These are phyloP conservation scores for Priapulus caudatus DNA, from an alignment of 2,888 invertebrate genomes.

Conservation along the genomic window DNA sequence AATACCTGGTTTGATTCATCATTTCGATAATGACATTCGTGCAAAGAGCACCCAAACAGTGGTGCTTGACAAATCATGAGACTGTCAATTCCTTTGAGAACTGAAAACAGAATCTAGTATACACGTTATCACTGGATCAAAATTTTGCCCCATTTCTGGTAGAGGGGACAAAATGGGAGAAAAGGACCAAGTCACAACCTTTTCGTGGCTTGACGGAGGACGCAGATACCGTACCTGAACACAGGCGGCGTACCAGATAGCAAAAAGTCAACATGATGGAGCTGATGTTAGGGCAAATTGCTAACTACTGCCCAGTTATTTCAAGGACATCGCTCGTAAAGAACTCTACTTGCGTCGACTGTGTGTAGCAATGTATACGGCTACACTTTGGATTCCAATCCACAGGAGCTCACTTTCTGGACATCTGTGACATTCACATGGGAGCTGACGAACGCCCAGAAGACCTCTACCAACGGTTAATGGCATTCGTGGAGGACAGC, in stretches of 20 bases:
- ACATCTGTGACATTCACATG: conserved; percentile 16
- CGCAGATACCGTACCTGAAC: not conserved
- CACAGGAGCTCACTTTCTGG: conserved; percentile 22
- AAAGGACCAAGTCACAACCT: conserved; percentile 8
- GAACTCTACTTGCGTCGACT: conserved; percentile 5
- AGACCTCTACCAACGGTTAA: conserved; percentile 18
- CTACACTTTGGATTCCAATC: conserved; percentile 24
- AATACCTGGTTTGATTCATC: too few relatives aligned
- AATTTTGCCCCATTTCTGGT: conserved; percentile 14
- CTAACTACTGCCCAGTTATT: not conserved
- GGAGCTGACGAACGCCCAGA: conserved; percentile 18
- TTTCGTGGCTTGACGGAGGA: conserved; percentile 11
- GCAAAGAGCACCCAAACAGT: conserved; percentile 11
- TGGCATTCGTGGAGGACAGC: conserved; percentile 20
- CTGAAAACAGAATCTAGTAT: conserved; percentile 14
- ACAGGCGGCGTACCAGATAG: not conserved
- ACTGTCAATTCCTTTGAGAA: conserved; percentile 15
- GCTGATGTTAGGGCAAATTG: conserved; percentile 11
- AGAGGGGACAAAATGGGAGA: conserved; percentile 9
- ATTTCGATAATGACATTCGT: too few relatives aligned
- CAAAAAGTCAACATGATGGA: conserved; percentile 13
- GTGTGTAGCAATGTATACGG: conserved; percentile 17
- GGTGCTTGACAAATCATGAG: conserved; percentile 14
- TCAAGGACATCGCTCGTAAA: conserved; percentile 10
- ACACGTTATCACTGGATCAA: conserved; percentile 13